Evolutionary conservation across 37 sponge, comb jelly and placozoan genomes (phyloP).

Genomic region (Tethya wilhelma): DNA sequence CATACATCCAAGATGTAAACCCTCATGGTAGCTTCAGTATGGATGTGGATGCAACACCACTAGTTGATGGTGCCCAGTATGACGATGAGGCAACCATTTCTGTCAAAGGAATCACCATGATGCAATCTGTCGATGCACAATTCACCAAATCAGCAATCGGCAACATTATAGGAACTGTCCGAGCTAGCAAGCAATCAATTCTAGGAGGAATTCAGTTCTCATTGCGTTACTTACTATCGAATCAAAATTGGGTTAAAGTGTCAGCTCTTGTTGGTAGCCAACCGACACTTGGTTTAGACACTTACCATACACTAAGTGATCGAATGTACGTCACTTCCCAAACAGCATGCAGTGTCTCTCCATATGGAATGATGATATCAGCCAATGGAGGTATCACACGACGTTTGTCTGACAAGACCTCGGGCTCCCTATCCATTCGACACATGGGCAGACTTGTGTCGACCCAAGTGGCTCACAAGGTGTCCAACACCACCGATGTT

Average conservation of each 20-base stretch:
- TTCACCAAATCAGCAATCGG: constrained; percentile 36
- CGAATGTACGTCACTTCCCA: constrained; percentile 40
- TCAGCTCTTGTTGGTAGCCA: constrained; percentile 13
- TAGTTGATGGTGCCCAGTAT: constrained; percentile 33
- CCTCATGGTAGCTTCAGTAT: constrained; percentile 62
- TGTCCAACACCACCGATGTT: constrained; percentile 32
- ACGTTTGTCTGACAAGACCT: constrained; percentile 33
- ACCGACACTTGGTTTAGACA: constrained; percentile 37
- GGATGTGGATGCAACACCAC: constrained; percentile 52
- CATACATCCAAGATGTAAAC: constrained; percentile 69
- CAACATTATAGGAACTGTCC: constrained; percentile 34
- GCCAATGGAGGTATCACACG: constrained; percentile 36
- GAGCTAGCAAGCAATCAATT: not conserved
- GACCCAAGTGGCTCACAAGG: constrained; percentile 6
- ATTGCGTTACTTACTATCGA: constrained; percentile 29
- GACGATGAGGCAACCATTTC: not conserved
- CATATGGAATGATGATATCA: not conserved
- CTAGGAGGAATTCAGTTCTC: constrained; percentile 54
- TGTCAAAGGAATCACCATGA: constrained; percentile 22
- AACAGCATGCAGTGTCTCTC: not conserved
- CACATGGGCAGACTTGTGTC: constrained; percentile 32
- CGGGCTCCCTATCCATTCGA: constrained; percentile 27
- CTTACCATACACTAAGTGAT: constrained; percentile 44
- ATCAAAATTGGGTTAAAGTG: constrained; percentile 64
- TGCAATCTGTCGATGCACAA: constrained; percentile 69